A percentile compares a stretch with the other conserved stretches of the same genome.
Evolutionary conservation across 2,888 invertebrate species (phyloP).

Genomic region (Dione juno): DNA sequence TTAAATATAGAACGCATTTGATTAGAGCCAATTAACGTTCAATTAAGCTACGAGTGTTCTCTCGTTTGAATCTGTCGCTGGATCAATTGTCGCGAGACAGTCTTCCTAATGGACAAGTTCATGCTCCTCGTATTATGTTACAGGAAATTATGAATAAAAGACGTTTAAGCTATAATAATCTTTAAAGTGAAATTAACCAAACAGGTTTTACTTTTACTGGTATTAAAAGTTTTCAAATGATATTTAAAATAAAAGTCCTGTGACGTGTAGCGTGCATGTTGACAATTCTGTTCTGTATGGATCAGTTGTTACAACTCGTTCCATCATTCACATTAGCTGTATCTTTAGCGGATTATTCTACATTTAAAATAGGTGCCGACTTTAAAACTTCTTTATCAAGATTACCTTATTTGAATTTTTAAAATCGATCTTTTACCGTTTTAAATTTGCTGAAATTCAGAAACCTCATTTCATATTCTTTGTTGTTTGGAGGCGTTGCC

Average conservation of each 20-base stretch:
- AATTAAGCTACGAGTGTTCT: constrained; percentile 72
- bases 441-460: constrained; percentile 60
- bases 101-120: constrained; percentile 64
- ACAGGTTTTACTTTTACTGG: constrained; percentile 14
- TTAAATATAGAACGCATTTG: constrained; percentile 82
- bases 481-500: constrained; percentile 64
- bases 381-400: constrained; percentile 36
- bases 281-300: not conserved
- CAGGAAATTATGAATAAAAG: constrained; percentile 52
- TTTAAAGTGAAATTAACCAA: constrained; percentile 31
- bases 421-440: constrained; percentile 55
- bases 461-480: constrained; percentile 66
- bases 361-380: constrained; percentile 13
- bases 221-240: constrained; percentile 6
- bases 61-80: constrained; percentile 67
- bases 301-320: constrained; percentile 5
- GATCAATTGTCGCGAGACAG: constrained; percentile 70
- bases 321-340: constrained; percentile 11
- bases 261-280: constrained; percentile 9
- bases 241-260: not conserved
- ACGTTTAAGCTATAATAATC: constrained; percentile 44
- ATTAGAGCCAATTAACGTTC: constrained; percentile 80
- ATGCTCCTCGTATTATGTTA: constrained; percentile 57
- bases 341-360: constrained; percentile 19
- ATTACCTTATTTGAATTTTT: constrained; percentile 58